A percentile compares a stretch with the other conserved stretches of the same genome.
phyloP scores from a whole-genome alignment of 2,113 vertebrate genomes.

The Pseudorhombus dupliciocellatus region DNA sequence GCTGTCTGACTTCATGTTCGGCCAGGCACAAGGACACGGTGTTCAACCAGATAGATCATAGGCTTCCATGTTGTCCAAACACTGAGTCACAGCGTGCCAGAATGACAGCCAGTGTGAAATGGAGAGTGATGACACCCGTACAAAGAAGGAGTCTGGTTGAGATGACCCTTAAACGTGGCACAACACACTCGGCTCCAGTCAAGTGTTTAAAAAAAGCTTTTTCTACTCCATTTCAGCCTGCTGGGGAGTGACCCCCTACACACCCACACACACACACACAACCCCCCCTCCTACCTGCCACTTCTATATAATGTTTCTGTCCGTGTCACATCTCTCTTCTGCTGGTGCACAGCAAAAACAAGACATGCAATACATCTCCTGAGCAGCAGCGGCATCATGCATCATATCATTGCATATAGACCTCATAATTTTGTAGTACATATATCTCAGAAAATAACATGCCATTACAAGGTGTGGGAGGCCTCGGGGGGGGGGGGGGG shows the following conservation, averaged over 20 bases:
- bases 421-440: slow-evolving; percentile 54
- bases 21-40: slow-evolving; percentile 43
- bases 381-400: slow-evolving; percentile 44
- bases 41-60: slow-evolving; percentile 43
- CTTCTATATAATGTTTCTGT: slow-evolving; percentile 40
- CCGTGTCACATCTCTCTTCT: slow-evolving; percentile 47
- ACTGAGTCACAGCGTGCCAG: slow-evolving; percentile 51
- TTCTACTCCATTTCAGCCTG: slow-evolving; percentile 61
- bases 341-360: slow-evolving; percentile 9
- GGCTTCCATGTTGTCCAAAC: slow-evolving; percentile 62
- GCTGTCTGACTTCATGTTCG: slow-evolving; percentile 17
- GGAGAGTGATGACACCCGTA: slow-evolving; percentile 73
- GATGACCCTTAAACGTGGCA: slow-evolving; percentile 73
- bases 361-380: slow-evolving; percentile 38
- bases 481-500: slow-evolving; percentile 41
- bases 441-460: slow-evolving; percentile 50
- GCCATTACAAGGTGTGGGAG: slow-evolving; percentile 28
- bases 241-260: slow-evolving; percentile 12
- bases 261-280: slow-evolving; percentile 1
- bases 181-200: slow-evolving; percentile 62
- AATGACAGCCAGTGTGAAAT: slow-evolving; percentile 67
- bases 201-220: slow-evolving; percentile 66
- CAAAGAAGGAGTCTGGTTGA: slow-evolving; percentile 63
- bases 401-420: slow-evolving; percentile 43
- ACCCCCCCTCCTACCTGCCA: slow-evolving; percentile 41